Evolutionary conservation across 2,113 vertebrate species (phyloP), one percentile per base, ranked within the genome.

Genomic region (Leucoraja erinaceus): DNA sequence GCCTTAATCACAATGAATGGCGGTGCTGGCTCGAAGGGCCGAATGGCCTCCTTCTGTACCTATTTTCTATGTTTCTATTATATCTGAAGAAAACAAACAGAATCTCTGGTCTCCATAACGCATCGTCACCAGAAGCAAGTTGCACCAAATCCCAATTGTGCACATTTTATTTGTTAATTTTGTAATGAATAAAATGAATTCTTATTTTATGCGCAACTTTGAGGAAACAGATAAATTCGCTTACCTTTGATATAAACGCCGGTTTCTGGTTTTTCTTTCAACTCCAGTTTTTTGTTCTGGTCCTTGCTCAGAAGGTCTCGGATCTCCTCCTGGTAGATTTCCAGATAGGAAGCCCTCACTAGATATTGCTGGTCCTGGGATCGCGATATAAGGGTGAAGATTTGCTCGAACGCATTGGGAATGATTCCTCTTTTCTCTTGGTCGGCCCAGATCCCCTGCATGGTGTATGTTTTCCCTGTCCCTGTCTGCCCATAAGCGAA

Each of bases 291-390:
- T 95, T 96, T 97, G 95, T 95, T 97, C 93, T 98, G 98, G 94
- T 99, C 97, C 94, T 98, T 99, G 94, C 97, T 97, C 66, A 99
- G 96, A 31, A 99, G 97, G 83, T 99, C 98, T 83, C 98, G 94
- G 94, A 99, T 97, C 94, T 99, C 98, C 96, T 99, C 98, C 95
- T 98, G 98, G 95, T 99, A 99, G 95, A 99, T 99, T 96, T 99
- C 98, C 93, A 99, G 95, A 94, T 99, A 99, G 0, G 98, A 99
- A n/a, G 98, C 98, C 94, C 98, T 96, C 93, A 99, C 98, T 95
- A 99, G 95, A 95, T 98, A 99, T 94, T 99, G 98, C 95, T 98
- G 98, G 95, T 98, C 98, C 96, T 98, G 98, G 74, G 97, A 98
- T 93, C 98, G 97, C 61, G 98, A 98, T 95, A 99, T 99, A 84